Evolutionary conservation across 2,113 vertebrate species (phyloP), one percentile per base, ranked within the genome.

Genomic region (Macroglossus sobrinus): DNA sequence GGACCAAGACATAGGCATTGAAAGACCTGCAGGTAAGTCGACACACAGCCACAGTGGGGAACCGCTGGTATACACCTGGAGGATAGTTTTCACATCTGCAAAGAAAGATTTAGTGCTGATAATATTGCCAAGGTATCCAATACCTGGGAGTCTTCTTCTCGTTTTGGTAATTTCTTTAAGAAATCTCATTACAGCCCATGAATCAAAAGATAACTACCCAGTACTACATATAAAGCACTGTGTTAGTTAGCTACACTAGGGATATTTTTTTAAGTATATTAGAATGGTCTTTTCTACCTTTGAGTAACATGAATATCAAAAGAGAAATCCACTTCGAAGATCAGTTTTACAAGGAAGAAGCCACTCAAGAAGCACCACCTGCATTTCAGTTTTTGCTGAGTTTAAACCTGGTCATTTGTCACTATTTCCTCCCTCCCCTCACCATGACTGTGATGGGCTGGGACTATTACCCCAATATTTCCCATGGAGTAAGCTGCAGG

Each of bases 241-340:
- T 13, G 21, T 53, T 93, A 33, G 21, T 53, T 93, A 33, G 43
- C 21, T n/a, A 85, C 6, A 53, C 10, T 26, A 40, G 69, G 40
- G 19, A 43, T 64, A 53, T 26, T 30, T 30, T 26, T 26, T 30
- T 91, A 96, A 84, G 26, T 47, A 19, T 75, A 66, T 64, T 57
- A 87, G 47, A 80, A 53, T 16, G 30, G 24, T 61, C 8, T 8
- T 24, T n/a, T 33, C 53, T 91, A 72, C n/a, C 3, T 85, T 38
- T 64, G 19, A 95, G 16, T 50, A 84, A 79, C 55, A 81, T 93
- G 33, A 50, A 53, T 68, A 14, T 24, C 28, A 76, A 88, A 89
- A 76, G 28, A 16, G 84, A 93, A 85, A 0, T 96, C 75, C 50
- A 50, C 81, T 95, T 94, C 66, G 33, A 87, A 95, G 53, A 71